Conservation (phyloP, 2,888 invertebrate species). For the Nebria brevicollis region DNA sequence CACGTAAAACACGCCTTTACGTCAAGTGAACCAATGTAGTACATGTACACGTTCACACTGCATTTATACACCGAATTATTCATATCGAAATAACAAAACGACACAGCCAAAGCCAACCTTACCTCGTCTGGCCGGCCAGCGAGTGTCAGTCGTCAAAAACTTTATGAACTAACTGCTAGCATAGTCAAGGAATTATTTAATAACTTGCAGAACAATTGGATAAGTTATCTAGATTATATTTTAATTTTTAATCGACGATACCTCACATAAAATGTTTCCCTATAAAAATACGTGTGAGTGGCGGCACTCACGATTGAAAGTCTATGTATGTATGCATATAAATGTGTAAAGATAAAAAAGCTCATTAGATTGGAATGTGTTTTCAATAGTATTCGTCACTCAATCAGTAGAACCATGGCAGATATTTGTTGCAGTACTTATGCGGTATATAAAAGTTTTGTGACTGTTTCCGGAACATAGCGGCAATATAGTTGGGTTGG, state of each 20-base stretch:
- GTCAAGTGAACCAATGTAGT: not conserved
- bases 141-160: not conserved
- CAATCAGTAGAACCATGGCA: no score
- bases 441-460: not conserved
- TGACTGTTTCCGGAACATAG: not conserved
- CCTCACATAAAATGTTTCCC: not conserved
- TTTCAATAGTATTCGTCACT: no score
- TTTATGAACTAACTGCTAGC: not conserved
- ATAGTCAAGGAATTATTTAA: not conserved
- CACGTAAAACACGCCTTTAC: conserved; percentile 26
- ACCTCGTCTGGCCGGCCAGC: not conserved
- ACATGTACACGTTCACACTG: not conserved
- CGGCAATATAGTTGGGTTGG: not conserved
- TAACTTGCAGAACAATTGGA: not conserved
- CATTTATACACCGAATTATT: conserved; percentile 1
- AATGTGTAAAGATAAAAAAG: no score
- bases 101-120: not conserved
- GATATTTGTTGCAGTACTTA: not conserved
- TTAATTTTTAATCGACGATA: not conserved
- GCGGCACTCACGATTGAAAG: no score
- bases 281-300: no score
- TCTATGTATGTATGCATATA: no score
- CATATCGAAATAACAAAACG: not conserved
- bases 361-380: no score
- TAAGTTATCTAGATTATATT: not conserved